A percentile compares a stretch with the other conserved stretches of the same genome.
phyloP scores from a whole-genome alignment of 2,888 invertebrate species.

The Drosophila limbata region DNA sequence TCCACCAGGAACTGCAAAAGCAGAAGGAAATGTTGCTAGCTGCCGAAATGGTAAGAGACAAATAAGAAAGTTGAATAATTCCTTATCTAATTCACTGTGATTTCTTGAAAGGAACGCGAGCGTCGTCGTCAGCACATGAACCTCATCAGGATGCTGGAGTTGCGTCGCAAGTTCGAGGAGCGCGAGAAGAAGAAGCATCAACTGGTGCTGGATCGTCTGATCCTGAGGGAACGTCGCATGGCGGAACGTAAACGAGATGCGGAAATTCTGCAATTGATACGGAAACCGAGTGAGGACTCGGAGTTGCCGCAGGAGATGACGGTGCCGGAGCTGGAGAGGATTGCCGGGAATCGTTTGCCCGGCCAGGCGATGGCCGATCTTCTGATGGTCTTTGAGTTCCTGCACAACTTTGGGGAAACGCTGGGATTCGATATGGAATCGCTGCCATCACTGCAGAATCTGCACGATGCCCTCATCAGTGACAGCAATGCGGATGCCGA shows the following conservation, averaged over 20 bases:
- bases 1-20: conserved; percentile 93
- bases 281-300: conserved; percentile 96
- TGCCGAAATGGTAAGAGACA: conserved; percentile 91
- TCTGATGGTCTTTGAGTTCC: conserved; percentile 98
- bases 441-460: conserved; percentile 93
- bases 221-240: conserved; percentile 93
- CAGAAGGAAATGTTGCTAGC: conserved; percentile 93
- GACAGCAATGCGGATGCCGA: conserved; percentile 92
- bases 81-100: rapidly evolving
- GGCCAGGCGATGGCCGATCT: conserved; percentile 96
- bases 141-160: conserved; percentile 94
- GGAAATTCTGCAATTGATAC: conserved; percentile 89
- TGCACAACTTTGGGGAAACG: conserved; percentile 97
- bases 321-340: conserved; percentile 90
- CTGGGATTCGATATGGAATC: conserved; percentile 96
- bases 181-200: conserved; percentile 89
- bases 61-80: too few relatives aligned
- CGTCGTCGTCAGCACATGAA: conserved; percentile 95
- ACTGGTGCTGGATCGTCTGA: conserved; percentile 93
- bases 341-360: conserved; percentile 92
- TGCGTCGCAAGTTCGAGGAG: conserved; percentile 94
- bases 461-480: conserved; percentile 92
- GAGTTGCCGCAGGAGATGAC: conserved; percentile 91
- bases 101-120: conserved; percentile 91
- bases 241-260: conserved; percentile 90